phyloP scores from a whole-genome alignment of 2,888 invertebrate genomes.

The Sisyra nigra region DNA sequence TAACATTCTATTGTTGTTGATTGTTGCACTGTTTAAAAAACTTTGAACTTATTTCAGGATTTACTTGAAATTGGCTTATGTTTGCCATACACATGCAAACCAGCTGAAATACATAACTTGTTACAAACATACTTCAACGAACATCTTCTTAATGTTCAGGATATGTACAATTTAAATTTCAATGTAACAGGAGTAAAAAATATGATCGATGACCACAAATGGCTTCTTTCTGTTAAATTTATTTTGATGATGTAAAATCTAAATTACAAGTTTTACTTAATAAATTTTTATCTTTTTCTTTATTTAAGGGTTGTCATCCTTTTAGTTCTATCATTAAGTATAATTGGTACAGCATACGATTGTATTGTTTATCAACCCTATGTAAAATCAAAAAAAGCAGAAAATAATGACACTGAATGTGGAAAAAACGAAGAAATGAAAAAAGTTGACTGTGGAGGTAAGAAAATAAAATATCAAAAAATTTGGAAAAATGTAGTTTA shows the following conservation, averaged over 20 bases:
- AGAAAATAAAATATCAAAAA: too few species aligned
- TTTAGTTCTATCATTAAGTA: slow-evolving; percentile 17
- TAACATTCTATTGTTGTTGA: slow-evolving; percentile 3
- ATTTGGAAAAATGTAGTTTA: too few species aligned
- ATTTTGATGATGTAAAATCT: slow-evolving; percentile 24
- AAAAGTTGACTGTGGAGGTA: too few species aligned
- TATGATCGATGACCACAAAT: slow-evolving; percentile 19
- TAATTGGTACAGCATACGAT: slow-evolving; percentile 24
- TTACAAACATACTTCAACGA: slow-evolving; percentile 21
- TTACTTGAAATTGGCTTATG: slow-evolving; percentile 28
- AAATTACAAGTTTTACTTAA: too few species aligned
- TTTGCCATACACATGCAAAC: slow-evolving; percentile 25
- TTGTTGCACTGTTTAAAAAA: too few species aligned
- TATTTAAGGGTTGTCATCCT: slow-evolving; percentile 18
- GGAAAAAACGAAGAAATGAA: too few species aligned
- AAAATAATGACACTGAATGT: too few species aligned
- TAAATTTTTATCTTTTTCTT: too few species aligned
- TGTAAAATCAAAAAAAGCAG: slow-evolving; percentile 2
- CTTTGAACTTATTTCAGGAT: slow-evolving; percentile 23
- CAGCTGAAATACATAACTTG: slow-evolving; percentile 19
- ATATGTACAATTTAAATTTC: slow-evolving; percentile 24
- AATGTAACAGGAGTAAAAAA: slow-evolving; percentile 21
- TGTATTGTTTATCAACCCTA: slow-evolving; percentile 17
- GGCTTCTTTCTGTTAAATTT: slow-evolving; percentile 21
- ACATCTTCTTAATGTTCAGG: slow-evolving; percentile 20